phyloP scores from a whole-genome alignment of 1,140 invertebrate genomes.

The Zophobas atratus region DNA sequence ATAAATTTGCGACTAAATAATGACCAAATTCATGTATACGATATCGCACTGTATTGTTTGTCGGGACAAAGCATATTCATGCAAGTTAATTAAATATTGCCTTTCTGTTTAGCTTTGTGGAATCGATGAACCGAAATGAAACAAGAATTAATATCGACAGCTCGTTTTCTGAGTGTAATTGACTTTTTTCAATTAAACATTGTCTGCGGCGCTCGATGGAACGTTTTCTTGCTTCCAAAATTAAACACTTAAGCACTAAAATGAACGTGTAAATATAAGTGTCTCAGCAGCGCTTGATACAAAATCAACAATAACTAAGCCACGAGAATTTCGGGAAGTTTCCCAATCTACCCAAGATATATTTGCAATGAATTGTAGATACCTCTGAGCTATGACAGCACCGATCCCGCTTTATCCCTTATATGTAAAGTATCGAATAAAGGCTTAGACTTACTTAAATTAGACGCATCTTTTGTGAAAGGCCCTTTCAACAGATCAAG shows the following conservation, averaged over 20 bases:
- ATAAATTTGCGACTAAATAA: conserved; percentile 34
- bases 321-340: conserved; percentile 32
- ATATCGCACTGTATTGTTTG: conserved; percentile 29
- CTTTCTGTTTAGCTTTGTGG: conserved; percentile 38
- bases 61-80: conserved; percentile 45
- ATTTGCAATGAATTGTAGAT: conserved; percentile 31
- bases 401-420: conserved; percentile 2
- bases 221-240: neutral
- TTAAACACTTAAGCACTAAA: conserved; percentile 32
- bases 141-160: conserved; percentile 26
- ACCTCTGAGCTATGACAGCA: conserved; percentile 30
- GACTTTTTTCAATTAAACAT: conserved; percentile 24
- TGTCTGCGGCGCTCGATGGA: neutral
- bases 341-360: conserved; percentile 23
- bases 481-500: conserved; percentile 17
- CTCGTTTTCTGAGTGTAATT: conserved; percentile 31
- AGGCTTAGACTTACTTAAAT: conserved; percentile 36
- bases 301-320: conserved; percentile 39
- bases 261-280: conserved; percentile 40
- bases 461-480: conserved; percentile 14
- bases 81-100: conserved; percentile 47
- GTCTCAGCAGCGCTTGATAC: conserved; percentile 27
- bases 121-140: conserved; percentile 40
- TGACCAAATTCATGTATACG: conserved; percentile 24
- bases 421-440: conserved; percentile 31